These are phyloP conservation scores for Rhingia rostrata DNA, from an alignment of 2,888 invertebrate genomes.

Conservation along the genomic window DNA sequence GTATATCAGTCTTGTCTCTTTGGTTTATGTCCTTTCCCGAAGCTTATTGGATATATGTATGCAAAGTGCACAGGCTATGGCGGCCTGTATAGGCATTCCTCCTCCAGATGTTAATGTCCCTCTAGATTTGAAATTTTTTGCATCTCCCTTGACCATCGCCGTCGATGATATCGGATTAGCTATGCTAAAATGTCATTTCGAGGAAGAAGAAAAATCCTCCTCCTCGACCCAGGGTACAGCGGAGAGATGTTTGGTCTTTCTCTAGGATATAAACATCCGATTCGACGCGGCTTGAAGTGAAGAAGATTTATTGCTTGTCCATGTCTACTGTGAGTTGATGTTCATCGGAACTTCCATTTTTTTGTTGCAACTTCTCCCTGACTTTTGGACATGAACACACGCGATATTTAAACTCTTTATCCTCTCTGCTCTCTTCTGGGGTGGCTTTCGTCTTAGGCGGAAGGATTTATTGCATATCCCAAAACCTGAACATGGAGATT, in stretches of 20 bases:
- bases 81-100: slow-evolving; percentile 21
- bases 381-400: slow-evolving; percentile 72
- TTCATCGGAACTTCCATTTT: slow-evolving; percentile 52
- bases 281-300: slow-evolving; percentile 74
- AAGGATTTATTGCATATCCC: slow-evolving; percentile 73
- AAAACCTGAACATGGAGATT: slow-evolving; percentile 72
- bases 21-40: slow-evolving; percentile 63
- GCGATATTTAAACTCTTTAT: slow-evolving; percentile 68
- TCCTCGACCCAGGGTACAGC: slow-evolving; percentile 32
- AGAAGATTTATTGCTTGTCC: slow-evolving; percentile 74
- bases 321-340: slow-evolving; percentile 71
- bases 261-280: slow-evolving; percentile 73
- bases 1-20: slow-evolving; percentile 1
- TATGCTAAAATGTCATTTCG: slow-evolving; percentile 69
- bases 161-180: slow-evolving; percentile 55
- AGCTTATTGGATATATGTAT: slow-evolving; percentile 71
- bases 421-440: slow-evolving; percentile 28
- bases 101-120: slow-evolving; percentile 66
- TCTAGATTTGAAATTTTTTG: slow-evolving; percentile 31
- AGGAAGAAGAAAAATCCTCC: slow-evolving; percentile 47
- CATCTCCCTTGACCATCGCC: slow-evolving; percentile 38
- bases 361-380: slow-evolving; percentile 30
- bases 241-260: slow-evolving; percentile 55
- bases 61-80: slow-evolving; percentile 57
- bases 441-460: slow-evolving; percentile 69